Conservation (phyloP, 1,140 invertebrate genomes). For the Drosophila santomea region DNA sequence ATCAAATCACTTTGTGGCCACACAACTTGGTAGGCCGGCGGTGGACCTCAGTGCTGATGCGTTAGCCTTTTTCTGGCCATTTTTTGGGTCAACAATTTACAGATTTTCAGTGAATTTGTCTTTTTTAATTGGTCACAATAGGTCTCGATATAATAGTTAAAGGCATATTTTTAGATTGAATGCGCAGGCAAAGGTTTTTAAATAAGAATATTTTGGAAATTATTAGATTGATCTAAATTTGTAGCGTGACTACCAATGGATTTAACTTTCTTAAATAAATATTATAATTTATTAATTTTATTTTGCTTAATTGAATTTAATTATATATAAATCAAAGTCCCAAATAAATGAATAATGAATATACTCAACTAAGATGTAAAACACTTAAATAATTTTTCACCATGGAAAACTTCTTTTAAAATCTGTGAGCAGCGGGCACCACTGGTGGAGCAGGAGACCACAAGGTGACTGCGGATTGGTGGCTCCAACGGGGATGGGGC, state of each 20-base stretch:
- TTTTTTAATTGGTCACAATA: too few relatives aligned
- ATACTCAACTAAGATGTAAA: too few relatives aligned
- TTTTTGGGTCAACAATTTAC: not conserved
- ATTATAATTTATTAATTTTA: too few relatives aligned
- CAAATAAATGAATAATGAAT: too few relatives aligned
- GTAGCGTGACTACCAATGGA: too few relatives aligned
- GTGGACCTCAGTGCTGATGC: slow-evolving; percentile 14
- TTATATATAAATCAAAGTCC: too few relatives aligned
- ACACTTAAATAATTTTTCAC: not conserved
- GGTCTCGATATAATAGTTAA: too few relatives aligned
- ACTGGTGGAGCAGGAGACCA: slow-evolving; percentile 2
- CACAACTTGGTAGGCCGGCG: slow-evolving; percentile 38
- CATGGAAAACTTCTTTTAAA: not conserved
- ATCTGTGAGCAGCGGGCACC: not conserved
- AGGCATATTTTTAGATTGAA: too few relatives aligned
- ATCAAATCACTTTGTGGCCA: slow-evolving; percentile 80
- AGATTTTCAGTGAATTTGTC: not conserved
- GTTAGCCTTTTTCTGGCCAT: slow-evolving; percentile 8
- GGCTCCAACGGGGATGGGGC: slow-evolving; percentile 6
- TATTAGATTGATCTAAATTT: too few relatives aligned
- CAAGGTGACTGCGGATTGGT: slow-evolving; percentile 20
- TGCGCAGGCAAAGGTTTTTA: too few relatives aligned
- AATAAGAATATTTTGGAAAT: too few relatives aligned
- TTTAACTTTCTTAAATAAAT: not conserved
- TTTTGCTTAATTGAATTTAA: too few relatives aligned